These are phyloP conservation scores for Drosophila elegans DNA, from an alignment of 1,140 invertebrate species.

Conservation along the genomic window DNA sequence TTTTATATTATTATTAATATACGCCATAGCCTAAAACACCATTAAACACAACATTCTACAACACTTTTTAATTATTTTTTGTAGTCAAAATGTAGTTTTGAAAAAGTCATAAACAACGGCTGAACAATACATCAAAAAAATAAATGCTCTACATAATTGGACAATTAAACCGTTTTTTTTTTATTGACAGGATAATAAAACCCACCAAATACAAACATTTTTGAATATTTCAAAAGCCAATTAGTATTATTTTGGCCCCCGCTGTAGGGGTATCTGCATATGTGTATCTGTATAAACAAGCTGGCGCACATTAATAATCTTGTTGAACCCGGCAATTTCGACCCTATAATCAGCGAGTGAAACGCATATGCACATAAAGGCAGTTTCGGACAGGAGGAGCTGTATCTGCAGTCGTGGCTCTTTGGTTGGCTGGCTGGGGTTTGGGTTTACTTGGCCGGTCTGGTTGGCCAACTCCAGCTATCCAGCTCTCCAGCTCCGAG, in stretches of 20 bases:
- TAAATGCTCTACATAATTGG: not conserved
- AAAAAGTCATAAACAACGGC: not conserved
- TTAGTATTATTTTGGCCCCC: constrained; percentile 14
- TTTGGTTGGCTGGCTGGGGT: constrained; percentile 58
- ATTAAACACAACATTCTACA: too few species aligned
- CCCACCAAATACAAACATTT: not conserved
- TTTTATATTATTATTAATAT: too few species aligned
- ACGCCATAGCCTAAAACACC: too few species aligned
- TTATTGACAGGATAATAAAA: not conserved
- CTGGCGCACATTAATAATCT: constrained; percentile 81
- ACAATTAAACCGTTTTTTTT: too few species aligned
- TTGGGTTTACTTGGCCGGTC: constrained; percentile 33
- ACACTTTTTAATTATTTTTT: not conserved
- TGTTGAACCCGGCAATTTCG: constrained; percentile 82
- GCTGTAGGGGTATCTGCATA: constrained; percentile 38
- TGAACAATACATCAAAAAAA: rapidly evolving
- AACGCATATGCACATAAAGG: constrained; percentile 80
- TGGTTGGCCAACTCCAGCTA: constrained; percentile 40
- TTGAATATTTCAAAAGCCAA: not conserved
- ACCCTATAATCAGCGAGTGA: constrained; percentile 81
- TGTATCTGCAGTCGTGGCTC: constrained; percentile 51
- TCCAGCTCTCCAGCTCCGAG: constrained; percentile 15
- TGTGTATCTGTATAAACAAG: constrained; percentile 57
- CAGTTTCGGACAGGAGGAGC: constrained; percentile 44
- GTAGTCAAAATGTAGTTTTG: not conserved